A percentile compares a stretch with the other conserved stretches of the same genome.
Conservation (phyloP, 2,888 invertebrate genomes). For the Troides aeacus region DNA sequence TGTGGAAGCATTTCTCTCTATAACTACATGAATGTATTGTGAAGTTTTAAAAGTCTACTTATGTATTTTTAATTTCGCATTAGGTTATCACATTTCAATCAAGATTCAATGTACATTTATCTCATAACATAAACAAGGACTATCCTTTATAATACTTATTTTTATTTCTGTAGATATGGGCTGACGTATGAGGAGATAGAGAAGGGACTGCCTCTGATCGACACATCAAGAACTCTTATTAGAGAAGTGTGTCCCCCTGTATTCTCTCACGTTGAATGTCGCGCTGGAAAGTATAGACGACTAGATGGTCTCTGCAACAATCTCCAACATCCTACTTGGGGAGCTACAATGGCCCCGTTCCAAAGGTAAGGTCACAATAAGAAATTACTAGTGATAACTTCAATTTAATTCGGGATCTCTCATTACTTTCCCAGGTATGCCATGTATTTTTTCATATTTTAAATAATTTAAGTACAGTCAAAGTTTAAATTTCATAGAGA, state of each 20-base stretch:
- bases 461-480: too few species aligned
- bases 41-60: too few species aligned
- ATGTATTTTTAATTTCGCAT: too few species aligned
- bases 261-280: conserved; percentile 92
- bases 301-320: conserved; percentile 95
- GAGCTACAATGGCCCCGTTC: conserved; percentile 91
- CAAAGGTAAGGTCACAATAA: conserved; percentile 77
- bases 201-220: conserved; percentile 91
- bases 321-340: conserved; percentile 93
- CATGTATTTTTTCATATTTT: too few species aligned
- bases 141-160: neutral
- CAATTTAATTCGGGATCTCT: too few species aligned
- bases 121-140: neutral
- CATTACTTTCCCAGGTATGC: too few species aligned
- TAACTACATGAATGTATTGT: too few species aligned
- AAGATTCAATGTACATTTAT: neutral
- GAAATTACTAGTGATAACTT: too few species aligned
- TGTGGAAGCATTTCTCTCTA: too few species aligned
- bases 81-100: too few species aligned
- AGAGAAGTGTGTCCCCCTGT: conserved; percentile 93
- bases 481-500: too few species aligned
- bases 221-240: conserved; percentile 92
- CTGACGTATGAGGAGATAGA: conserved; percentile 92
- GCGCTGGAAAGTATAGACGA: conserved; percentile 92
- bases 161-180: conserved; percentile 83